Evolutionary conservation across 2,113 vertebrate species (phyloP).

Genomic region (Rynchops niger): DNA sequence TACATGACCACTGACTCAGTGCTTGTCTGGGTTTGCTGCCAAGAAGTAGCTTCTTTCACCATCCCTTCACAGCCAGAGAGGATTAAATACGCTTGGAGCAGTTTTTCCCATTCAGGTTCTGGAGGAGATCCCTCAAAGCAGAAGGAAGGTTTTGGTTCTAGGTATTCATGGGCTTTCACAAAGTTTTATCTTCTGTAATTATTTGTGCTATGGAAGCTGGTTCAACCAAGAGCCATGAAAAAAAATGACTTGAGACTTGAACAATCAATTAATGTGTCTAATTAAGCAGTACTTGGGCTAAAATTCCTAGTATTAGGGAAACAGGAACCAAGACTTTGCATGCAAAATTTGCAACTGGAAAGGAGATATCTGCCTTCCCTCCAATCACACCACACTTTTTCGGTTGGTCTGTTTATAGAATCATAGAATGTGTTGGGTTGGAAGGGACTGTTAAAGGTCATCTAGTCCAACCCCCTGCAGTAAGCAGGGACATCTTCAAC

Average conservation of each 20-base stretch:
- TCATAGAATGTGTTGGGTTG: no score
- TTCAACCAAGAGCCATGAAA: neutral
- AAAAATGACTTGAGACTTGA: neutral
- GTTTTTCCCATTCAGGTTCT: neutral
- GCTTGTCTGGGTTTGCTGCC: neutral
- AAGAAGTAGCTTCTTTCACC: neutral
- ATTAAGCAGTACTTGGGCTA: neutral
- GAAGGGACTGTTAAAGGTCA: no score
- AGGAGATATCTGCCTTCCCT: neutral
- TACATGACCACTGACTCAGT: neutral
- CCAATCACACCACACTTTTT: neutral
- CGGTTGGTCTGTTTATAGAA: neutral
- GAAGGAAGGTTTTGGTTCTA: neutral
- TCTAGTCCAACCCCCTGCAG: no score
- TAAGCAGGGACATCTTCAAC: no score
- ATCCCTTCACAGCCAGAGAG: neutral
- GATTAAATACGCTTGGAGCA: neutral
- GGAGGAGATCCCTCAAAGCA: neutral
- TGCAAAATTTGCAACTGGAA: neutral
- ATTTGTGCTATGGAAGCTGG: neutral
- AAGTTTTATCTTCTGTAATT: neutral
- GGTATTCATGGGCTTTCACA: neutral
- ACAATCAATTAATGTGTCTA: neutral
- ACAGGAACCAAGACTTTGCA: neutral
- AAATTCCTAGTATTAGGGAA: neutral